These are phyloP conservation scores for Trichogramma dendrolimi DNA, from an alignment of 2,888 invertebrate genomes.

Conservation along the genomic window DNA sequence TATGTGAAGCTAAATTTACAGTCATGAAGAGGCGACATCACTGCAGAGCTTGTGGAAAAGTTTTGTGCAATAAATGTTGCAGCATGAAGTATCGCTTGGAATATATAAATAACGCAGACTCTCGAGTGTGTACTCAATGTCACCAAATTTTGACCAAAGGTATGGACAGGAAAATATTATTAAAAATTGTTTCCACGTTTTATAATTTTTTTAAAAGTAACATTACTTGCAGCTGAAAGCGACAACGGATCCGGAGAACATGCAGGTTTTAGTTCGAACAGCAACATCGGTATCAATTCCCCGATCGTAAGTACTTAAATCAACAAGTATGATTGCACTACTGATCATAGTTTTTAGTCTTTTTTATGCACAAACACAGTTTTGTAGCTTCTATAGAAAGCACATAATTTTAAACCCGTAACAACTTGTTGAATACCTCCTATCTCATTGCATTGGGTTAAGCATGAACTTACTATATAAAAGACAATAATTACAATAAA, in stretches of 20 bases:
- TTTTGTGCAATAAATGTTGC: conserved; percentile 76
- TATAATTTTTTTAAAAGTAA: conserved; percentile 8
- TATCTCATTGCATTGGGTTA: conserved; percentile 34
- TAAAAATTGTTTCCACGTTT: neutral
- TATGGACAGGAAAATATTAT: conserved; percentile 28
- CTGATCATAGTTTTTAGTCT: conserved; percentile 1
- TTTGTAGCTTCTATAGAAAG: conserved; percentile 20
- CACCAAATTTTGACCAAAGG: conserved; percentile 58
- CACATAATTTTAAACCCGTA: conserved; percentile 39
- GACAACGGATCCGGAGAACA: conserved; percentile 44
- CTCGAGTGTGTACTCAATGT: conserved; percentile 73
- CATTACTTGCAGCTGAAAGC: conserved; percentile 39
- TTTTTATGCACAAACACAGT: conserved; percentile 7
- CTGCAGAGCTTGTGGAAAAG: conserved; percentile 81
- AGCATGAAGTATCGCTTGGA: conserved; percentile 66
- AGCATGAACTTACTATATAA: conserved; percentile 31
- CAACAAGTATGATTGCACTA: neutral
- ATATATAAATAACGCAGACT: conserved; percentile 72
- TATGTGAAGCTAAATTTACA: conserved; percentile 76
- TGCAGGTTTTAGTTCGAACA: conserved; percentile 38
- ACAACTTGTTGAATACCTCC: conserved; percentile 50
- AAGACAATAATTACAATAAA: neutral
- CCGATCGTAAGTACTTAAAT: conserved; percentile 41
- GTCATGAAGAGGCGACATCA: conserved; percentile 81
- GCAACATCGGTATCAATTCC: conserved; percentile 39